Conservation (phyloP, 2,888 invertebrate species). For the Cecidostiba fungosa region DNA sequence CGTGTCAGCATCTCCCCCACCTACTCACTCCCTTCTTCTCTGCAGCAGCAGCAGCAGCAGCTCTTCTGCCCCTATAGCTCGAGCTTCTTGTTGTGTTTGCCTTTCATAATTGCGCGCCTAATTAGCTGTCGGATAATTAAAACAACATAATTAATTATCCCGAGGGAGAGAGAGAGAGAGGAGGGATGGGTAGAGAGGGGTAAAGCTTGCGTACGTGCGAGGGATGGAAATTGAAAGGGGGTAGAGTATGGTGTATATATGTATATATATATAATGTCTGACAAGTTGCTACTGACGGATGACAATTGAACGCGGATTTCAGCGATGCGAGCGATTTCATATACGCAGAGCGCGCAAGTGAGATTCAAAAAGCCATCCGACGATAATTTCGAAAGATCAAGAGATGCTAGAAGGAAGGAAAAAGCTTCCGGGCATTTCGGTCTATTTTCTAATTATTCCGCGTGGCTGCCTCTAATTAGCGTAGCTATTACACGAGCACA, state of each 20-base stretch:
- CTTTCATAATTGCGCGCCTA: constrained; percentile 74
- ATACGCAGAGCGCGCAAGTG: too few relatives aligned
- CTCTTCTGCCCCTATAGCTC: constrained; percentile 49
- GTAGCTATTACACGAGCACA: constrained; percentile 65
- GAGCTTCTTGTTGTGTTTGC: constrained; percentile 71
- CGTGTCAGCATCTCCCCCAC: constrained; percentile 55
- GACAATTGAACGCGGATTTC: constrained; percentile 33
- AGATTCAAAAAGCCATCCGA: neutral
- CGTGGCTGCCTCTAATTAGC: constrained; percentile 74
- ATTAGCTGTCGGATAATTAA: constrained; percentile 75
- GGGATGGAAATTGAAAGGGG: constrained; percentile 48
- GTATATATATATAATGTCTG: constrained; percentile 11
- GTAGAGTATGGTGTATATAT: neutral
- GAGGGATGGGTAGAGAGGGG: neutral
- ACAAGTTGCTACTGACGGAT: constrained; percentile 35
- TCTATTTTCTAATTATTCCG: constrained; percentile 75
- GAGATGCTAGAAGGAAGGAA: constrained; percentile 32
- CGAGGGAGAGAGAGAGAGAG: constrained; percentile 43
- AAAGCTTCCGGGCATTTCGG: constrained; percentile 61
- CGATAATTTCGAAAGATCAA: constrained; percentile 39
- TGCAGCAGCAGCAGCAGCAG: constrained; percentile 34
- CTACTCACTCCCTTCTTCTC: constrained; percentile 52
- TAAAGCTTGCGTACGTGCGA: constrained; percentile 17
- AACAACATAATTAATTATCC: constrained; percentile 74
- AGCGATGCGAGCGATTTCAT: too few relatives aligned